Percentiles rank a stretch among this genome's conserved stretches.
Conservation (phyloP, 1,140 invertebrate genomes). For the Cotesia glomerata region DNA sequence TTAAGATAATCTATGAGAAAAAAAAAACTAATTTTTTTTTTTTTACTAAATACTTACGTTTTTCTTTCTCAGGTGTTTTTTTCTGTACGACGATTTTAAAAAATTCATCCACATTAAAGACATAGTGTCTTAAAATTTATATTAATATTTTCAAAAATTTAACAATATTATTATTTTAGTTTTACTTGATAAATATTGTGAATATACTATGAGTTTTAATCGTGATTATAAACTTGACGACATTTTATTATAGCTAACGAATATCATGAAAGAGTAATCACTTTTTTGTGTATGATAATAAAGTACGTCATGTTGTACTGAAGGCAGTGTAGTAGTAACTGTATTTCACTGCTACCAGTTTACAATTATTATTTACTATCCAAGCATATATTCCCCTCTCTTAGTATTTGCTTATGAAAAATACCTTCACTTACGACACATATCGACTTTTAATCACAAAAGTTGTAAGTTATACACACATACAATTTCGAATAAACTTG, state of each 20-base stretch:
- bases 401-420: constrained; percentile 17
- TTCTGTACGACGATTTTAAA: constrained; percentile 46
- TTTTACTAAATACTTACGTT: constrained; percentile 36
- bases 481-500: constrained; percentile 11
- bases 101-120: constrained; percentile 57
- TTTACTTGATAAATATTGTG: not conserved
- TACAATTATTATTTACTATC: constrained; percentile 32
- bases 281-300: not conserved
- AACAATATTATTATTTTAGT: not conserved
- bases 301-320: constrained; percentile 3
- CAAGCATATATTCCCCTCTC: constrained; percentile 19
- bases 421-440: constrained; percentile 19
- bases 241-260: not conserved
- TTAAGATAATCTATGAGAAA: not conserved
- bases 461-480: constrained; percentile 5
- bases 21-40: not conserved
- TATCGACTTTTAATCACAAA: constrained; percentile 25
- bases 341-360: constrained; percentile 10
- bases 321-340: constrained; percentile 22
- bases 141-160: not conserved
- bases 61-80: constrained; percentile 40
- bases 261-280: not conserved
- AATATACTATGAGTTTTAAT: not conserved
- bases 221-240: constrained; percentile 19
- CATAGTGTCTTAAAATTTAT: constrained; percentile 33